These are phyloP conservation scores for Alexandromys fortis DNA, from an alignment of 2,113 vertebrate species.

Conservation along the genomic window DNA sequence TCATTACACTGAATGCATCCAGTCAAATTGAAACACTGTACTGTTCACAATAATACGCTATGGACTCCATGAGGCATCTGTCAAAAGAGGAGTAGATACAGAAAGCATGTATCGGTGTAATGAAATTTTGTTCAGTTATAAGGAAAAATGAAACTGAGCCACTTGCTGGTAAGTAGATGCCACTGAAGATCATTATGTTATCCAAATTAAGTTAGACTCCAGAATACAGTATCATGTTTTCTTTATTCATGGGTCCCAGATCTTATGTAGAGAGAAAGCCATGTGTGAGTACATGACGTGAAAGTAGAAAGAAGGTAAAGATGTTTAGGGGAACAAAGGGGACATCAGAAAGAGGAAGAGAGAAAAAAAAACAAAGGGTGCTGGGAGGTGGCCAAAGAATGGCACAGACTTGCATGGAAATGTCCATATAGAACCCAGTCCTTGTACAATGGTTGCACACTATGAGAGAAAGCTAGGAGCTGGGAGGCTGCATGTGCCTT, in stretches of 20 bases:
- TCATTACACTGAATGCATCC: not conserved
- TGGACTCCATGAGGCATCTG: not conserved
- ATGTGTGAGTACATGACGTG: not conserved
- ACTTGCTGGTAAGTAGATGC: not conserved
- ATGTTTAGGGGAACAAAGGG: not conserved
- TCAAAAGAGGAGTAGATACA: not conserved
- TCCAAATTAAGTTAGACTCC: not conserved
- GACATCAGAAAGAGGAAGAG: not conserved
- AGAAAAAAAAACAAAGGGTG: not conserved
- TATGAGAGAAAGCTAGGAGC: not conserved
- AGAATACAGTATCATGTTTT: not conserved
- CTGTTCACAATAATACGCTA: not conserved
- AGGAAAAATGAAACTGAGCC: not conserved
- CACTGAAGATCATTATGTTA: not conserved
- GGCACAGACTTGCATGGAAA: not conserved
- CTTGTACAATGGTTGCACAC: too few relatives aligned
- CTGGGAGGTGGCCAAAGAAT: not conserved
- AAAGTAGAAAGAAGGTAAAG: not conserved
- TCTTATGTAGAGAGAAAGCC: not conserved
- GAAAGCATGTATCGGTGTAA: not conserved
- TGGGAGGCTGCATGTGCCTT: not conserved
- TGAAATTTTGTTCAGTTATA: not conserved
- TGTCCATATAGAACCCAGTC: not conserved
- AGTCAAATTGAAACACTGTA: not conserved
- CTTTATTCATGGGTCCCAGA: not conserved